phyloP scores from a whole-genome alignment of 2,113 vertebrate genomes.

The Solea solea region DNA sequence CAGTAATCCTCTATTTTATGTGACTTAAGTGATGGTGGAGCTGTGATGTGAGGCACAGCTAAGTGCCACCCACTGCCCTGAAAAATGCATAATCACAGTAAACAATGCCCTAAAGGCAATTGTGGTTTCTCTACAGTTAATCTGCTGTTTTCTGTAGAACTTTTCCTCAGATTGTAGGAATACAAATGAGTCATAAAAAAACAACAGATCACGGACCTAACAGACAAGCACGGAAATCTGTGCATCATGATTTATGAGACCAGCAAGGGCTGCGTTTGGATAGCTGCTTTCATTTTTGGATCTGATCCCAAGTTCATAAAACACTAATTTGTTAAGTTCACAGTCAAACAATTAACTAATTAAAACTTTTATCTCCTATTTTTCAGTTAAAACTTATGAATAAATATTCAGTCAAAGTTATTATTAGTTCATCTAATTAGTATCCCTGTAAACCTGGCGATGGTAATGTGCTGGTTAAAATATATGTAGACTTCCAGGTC shows the following conservation, averaged over 20 bases:
- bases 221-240: background rate
- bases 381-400: background rate
- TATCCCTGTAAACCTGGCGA: no score
- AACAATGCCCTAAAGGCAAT: constrained; percentile 57
- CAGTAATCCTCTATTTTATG: constrained; percentile 39
- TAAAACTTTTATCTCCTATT: background rate
- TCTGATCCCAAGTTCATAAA: constrained; percentile 15
- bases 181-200: background rate
- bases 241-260: constrained; percentile 14
- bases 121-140: constrained; percentile 18
- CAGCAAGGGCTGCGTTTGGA: background rate
- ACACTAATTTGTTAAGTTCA: background rate
- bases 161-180: constrained; percentile 9
- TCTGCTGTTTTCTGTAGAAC: constrained; percentile 13
- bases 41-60: constrained; percentile 44
- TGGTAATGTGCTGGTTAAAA: no score
- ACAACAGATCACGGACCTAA: background rate
- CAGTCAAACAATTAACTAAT: background rate
- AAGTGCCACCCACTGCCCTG: constrained; percentile 39
- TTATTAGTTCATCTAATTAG: no score
- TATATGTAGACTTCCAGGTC: no score
- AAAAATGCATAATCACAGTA: constrained; percentile 63
- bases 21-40: constrained; percentile 35
- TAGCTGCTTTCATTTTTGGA: constrained; percentile 2
- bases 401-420: no score